Percentiles rank a stretch among this genome's conserved stretches.
phyloP scores from a whole-genome alignment of 2,113 vertebrate genomes.

The Cynoglossus semilaevis region DNA sequence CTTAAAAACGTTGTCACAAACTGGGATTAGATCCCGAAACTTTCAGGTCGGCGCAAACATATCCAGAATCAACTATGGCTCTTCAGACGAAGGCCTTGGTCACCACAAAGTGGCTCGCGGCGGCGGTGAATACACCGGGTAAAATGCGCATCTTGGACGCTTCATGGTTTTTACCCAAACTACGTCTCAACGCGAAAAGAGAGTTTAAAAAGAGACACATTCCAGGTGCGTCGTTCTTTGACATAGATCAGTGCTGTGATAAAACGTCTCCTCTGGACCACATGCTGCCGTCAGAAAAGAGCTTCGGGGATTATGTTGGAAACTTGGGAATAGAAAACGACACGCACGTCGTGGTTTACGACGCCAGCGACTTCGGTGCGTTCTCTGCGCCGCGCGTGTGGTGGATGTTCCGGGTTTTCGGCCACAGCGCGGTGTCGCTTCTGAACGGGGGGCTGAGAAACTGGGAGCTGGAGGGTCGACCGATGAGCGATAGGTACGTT shows the following conservation, averaged over 20 bases:
- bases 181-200: constrained; percentile 74
- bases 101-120: constrained; percentile 83
- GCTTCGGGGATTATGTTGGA: constrained; percentile 83
- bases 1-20: constrained; percentile 8
- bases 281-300: constrained; percentile 80
- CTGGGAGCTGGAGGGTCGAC: constrained; percentile 81
- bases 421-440: constrained; percentile 84
- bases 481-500: constrained; percentile 59
- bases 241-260: constrained; percentile 89
- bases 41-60: too few species aligned
- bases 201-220: constrained; percentile 86
- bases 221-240: constrained; percentile 85
- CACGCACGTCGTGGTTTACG: constrained; percentile 91
- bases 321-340: constrained; percentile 79
- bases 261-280: constrained; percentile 86
- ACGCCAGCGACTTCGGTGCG: constrained; percentile 86
- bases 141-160: constrained; percentile 83
- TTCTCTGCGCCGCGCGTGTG: constrained; percentile 88
- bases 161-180: constrained; percentile 90
- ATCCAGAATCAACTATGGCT: constrained; percentile 70
- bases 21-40: too few species aligned
- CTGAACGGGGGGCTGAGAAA: constrained; percentile 84
- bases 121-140: constrained; percentile 70
- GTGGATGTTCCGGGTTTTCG: constrained; percentile 96
- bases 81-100: constrained; percentile 78